A percentile compares a stretch with the other conserved stretches of the same genome.
phyloP scores from a whole-genome alignment of 2,797 vertebrate species.

The Aphelocoma californica region DNA sequence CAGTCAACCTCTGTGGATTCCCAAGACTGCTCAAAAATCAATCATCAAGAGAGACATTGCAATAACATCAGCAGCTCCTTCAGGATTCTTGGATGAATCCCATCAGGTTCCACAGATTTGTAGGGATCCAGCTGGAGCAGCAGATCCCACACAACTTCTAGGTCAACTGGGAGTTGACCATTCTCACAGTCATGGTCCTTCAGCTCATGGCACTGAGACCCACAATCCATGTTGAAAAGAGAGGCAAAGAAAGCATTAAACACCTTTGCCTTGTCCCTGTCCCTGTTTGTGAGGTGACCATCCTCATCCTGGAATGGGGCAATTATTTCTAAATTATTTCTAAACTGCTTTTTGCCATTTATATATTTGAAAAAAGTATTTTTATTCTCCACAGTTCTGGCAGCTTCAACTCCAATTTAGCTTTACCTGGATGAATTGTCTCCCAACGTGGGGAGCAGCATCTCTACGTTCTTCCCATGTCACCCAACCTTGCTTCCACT shows the following conservation, averaged over 20 bases:
- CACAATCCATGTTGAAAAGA: neutral
- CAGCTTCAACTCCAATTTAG: neutral
- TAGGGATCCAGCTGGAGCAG: neutral
- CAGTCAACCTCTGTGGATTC: neutral
- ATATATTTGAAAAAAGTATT: neutral
- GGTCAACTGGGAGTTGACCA: neutral
- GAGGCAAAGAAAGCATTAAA: neutral
- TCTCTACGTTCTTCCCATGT: neutral
- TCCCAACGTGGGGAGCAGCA: neutral
- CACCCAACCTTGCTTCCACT: neutral
- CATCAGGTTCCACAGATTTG: neutral
- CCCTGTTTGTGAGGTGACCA: neutral
- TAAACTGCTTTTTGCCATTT: neutral
- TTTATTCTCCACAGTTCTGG: neutral
- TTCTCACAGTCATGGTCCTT: neutral
- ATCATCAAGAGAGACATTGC: neutral
- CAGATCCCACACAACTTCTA: neutral
- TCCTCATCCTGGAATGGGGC: rapidly evolving
- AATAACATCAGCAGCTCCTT: neutral
- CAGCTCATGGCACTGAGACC: neutral
- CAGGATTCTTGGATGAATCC: neutral
- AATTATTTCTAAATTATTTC: neutral
- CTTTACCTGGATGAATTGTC: neutral
- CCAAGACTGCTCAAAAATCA: neutral
- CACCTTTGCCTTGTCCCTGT: neutral